Evolutionary conservation across 1,140 invertebrate species (phyloP), one percentile per base, ranked within the genome.

Genomic region (Drosophila albomicans): DNA sequence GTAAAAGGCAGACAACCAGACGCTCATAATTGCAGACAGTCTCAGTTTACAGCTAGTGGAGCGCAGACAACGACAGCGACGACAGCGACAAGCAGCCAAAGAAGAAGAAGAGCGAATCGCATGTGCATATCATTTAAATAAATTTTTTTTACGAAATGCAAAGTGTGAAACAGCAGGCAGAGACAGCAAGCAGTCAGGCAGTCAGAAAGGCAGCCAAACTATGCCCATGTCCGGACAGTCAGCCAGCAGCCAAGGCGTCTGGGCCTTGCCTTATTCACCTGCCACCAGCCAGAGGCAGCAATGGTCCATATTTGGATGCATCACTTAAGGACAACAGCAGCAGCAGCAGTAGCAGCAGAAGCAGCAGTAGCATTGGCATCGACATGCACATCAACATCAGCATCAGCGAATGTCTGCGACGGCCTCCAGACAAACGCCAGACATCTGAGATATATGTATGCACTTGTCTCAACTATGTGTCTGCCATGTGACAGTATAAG

Each of bases 51-150:
- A 87, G 85, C 78, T 89, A 81, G 69, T 63, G 63, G 64, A 54
- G 54, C 51, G 68, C 81, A 85, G 85, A 85, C 85, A 73, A 62
- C 64, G 63, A 41, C 52, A 68, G 28, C 64, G 25, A 20, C 51
- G 76, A 79, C 81, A 71, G 65, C 65, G 48, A 38, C 57, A 63
- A 65, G 62, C 11, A 59, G 45, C 8, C 32, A 2, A 38, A 38
- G 15, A 11, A 51, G 15, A 15, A 51, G 46, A 45, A 35, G 51
- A 62, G 63, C 73, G 54, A 49, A 63, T 62, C 68, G 79, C 82
- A 87, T 85, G 80, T 82, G 85, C 85, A 88, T 88, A 88, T 79
- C 75, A 88, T 89, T 89, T 88, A 89, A 89, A 86, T 86, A 86
- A 81, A 54, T 64, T 62, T 62, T 48, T 62, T 35, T 20, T 45